phyloP scores from a whole-genome alignment of 2,888 invertebrate species.

The Nemapogon koenigi region DNA sequence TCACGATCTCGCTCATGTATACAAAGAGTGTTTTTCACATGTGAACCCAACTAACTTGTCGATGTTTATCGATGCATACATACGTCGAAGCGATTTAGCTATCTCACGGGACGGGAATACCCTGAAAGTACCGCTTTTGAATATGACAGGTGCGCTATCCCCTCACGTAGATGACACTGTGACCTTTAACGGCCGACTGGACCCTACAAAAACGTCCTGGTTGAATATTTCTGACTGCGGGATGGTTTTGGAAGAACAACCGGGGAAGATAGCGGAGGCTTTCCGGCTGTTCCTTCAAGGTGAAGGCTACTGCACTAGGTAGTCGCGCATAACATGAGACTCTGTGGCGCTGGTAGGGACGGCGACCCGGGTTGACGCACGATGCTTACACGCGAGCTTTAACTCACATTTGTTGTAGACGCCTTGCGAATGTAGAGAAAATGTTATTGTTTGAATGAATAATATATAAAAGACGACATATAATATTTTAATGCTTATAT shows the following conservation, averaged over 20 bases:
- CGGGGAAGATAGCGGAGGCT: slow-evolving; percentile 96
- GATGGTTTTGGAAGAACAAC: slow-evolving; percentile 98
- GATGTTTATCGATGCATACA: slow-evolving; percentile 92
- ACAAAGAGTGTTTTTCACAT: slow-evolving; percentile 91
- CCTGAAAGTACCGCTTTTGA: slow-evolving; percentile 86
- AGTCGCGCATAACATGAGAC: slow-evolving; percentile 31
- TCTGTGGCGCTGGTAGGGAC: slow-evolving; percentile 28
- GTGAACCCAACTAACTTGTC: slow-evolving; percentile 95
- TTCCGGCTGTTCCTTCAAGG: slow-evolving; percentile 97
- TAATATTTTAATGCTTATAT: slow-evolving; percentile 8
- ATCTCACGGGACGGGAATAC: slow-evolving; percentile 72
- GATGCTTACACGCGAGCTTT: slow-evolving; percentile 62
- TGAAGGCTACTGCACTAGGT: slow-evolving; percentile 93
- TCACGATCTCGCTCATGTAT: slow-evolving; percentile 92
- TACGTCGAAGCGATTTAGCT: slow-evolving; percentile 88
- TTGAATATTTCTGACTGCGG: slow-evolving; percentile 99
- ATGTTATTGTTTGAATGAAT: slow-evolving; percentile 53
- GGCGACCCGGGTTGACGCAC: slow-evolving; percentile 49
- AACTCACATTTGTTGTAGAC: slow-evolving; percentile 48
- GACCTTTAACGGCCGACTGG: slow-evolving; percentile 93
- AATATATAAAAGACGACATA: slow-evolving; percentile 33
- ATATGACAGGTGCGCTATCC: slow-evolving; percentile 91
- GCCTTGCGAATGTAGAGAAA: slow-evolving; percentile 48
- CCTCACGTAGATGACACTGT: slow-evolving; percentile 98
- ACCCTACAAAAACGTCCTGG: slow-evolving; percentile 97